Conservation (phyloP, 2,113 vertebrate species). For the Beaufortia kweichowensis region DNA sequence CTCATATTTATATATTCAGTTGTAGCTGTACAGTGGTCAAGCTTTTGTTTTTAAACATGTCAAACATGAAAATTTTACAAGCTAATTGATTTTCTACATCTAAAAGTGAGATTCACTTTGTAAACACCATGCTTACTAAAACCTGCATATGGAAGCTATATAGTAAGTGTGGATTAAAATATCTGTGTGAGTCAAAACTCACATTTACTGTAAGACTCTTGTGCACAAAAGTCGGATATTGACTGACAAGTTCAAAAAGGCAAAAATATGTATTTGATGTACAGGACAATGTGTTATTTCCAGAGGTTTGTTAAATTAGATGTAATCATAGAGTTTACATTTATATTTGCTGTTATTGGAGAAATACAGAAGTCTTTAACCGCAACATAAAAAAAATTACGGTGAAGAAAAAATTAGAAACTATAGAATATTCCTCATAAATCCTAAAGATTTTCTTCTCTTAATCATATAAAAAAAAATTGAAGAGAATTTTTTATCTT, state of each 20-base stretch:
- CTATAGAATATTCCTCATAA: too few relatives aligned
- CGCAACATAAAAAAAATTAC: too few relatives aligned
- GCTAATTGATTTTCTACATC: too few relatives aligned
- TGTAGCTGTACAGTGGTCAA: not conserved
- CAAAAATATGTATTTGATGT: slow-evolving; percentile 9
- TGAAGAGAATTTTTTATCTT: too few relatives aligned
- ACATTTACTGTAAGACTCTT: not conserved
- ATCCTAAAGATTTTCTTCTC: too few relatives aligned
- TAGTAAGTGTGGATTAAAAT: not conserved
- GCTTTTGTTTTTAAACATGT: not conserved
- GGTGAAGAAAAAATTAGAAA: too few relatives aligned
- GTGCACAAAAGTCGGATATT: not conserved
- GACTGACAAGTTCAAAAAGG: not conserved
- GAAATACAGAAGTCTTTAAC: slow-evolving; percentile 16
- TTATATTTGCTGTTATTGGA: slow-evolving; percentile 12
- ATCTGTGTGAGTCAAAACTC: not conserved
- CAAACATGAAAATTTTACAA: not conserved
- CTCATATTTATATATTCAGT: not conserved
- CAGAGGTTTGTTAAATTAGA: slow-evolving; percentile 19
- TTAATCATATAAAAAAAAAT: too few relatives aligned
- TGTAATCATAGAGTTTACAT: slow-evolving; percentile 8
- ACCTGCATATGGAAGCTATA: not conserved
- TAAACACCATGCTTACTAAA: too few relatives aligned
- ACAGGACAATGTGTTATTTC: slow-evolving; percentile 24
- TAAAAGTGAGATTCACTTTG: not conserved